These are phyloP conservation scores for Nycteola revayana DNA, from an alignment of 2,888 invertebrate genomes.

Conservation along the genomic window DNA sequence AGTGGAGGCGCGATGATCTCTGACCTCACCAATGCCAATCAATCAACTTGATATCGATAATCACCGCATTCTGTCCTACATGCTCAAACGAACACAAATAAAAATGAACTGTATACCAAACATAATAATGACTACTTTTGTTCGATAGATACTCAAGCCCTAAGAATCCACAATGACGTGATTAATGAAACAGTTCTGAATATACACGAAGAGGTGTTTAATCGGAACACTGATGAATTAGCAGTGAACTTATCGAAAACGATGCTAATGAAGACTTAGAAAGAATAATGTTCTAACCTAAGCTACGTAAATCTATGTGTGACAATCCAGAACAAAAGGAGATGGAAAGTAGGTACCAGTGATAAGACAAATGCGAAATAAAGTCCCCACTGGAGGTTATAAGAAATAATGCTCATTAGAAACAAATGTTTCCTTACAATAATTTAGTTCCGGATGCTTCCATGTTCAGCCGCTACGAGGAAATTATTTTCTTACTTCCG, in stretches of 20 bases:
- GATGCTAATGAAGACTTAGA: slow-evolving; percentile 27
- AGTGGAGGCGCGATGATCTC: slow-evolving; percentile 61
- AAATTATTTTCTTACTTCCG: slow-evolving; percentile 25
- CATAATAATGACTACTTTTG: slow-evolving; percentile 34
- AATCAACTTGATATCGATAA: slow-evolving; percentile 69
- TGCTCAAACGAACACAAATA: slow-evolving; percentile 8
- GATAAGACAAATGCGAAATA: slow-evolving; percentile 49
- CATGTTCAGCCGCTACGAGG: slow-evolving; percentile 15
- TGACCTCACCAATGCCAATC: slow-evolving; percentile 65
- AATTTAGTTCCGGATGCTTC: slow-evolving; percentile 7
- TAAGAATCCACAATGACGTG: slow-evolving; percentile 59
- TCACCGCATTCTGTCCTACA: slow-evolving; percentile 51
- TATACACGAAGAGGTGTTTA: slow-evolving; percentile 60
- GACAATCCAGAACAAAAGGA: slow-evolving; percentile 38
- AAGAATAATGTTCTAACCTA: slow-evolving; percentile 32
- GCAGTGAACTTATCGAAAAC: slow-evolving; percentile 25
- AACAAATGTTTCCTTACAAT: slow-evolving; percentile 27
- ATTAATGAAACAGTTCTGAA: slow-evolving; percentile 64
- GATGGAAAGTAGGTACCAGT: slow-evolving; percentile 23
- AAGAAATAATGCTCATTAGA: slow-evolving; percentile 35
- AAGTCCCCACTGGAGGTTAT: slow-evolving; percentile 31
- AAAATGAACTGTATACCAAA: slow-evolving; percentile 33
- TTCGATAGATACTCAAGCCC: slow-evolving; percentile 23
- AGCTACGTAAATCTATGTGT: slow-evolving; percentile 42
- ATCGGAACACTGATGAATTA: slow-evolving; percentile 66